phyloP scores from a whole-genome alignment of 2,888 invertebrate genomes.

The Baronia brevicornis region DNA sequence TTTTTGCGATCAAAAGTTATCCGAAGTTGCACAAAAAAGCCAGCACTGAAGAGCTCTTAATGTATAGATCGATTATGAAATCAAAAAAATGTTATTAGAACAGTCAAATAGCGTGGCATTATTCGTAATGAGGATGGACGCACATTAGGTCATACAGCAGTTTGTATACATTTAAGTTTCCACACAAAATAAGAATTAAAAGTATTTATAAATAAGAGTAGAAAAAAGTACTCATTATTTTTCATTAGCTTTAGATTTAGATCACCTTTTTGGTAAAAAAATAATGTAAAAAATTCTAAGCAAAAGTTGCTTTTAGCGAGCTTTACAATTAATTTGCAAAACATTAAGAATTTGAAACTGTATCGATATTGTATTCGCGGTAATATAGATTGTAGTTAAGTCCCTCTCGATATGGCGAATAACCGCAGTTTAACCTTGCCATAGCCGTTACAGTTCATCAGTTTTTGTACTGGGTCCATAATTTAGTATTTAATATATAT shows the following conservation, averaged over 20 bases:
- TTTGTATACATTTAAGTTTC: not conserved
- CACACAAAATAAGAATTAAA: too few relatives aligned
- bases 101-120: conserved; percentile 4
- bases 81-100: conserved; percentile 5
- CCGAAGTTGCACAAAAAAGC: conserved; percentile 5
- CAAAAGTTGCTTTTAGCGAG: too few relatives aligned
- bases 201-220: too few relatives aligned
- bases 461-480: conserved; percentile 4
- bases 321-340: too few relatives aligned
- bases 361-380: not conserved
- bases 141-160: not conserved
- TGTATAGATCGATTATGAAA: conserved; percentile 8
- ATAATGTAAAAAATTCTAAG: too few relatives aligned
- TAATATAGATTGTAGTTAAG: conserved; percentile 2
- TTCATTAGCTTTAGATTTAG: too few relatives aligned
- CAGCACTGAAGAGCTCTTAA: conserved; percentile 6
- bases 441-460: conserved; percentile 1
- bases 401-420: conserved; percentile 5
- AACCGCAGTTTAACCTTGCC: conserved; percentile 8
- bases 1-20: conserved; percentile 9
- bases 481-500: not conserved
- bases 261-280: too few relatives aligned
- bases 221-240: too few relatives aligned
- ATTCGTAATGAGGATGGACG: conserved; percentile 1
- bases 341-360: too few relatives aligned